phyloP scores from a whole-genome alignment of 1,140 invertebrate genomes.

The Sitophilus oryzae region DNA sequence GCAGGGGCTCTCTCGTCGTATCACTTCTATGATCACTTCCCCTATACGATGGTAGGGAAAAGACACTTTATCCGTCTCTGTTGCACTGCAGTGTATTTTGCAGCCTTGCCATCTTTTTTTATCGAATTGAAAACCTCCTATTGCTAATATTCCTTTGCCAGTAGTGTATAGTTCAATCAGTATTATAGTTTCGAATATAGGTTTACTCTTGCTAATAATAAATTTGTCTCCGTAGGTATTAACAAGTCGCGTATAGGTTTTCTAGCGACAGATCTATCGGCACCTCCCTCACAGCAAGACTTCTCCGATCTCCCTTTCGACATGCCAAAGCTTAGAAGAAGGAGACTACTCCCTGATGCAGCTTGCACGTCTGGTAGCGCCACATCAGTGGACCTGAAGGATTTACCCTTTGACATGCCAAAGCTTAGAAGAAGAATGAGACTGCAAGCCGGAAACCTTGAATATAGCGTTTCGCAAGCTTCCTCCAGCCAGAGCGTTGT shows the following conservation, averaged over 20 bases:
- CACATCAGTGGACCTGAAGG: conserved; percentile 67
- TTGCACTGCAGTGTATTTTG: no score
- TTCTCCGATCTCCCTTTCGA: conserved; percentile 76
- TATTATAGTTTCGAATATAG: no score
- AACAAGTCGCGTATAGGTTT: conserved; percentile 55
- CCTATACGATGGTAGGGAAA: no score
- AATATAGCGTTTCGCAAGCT: conserved; percentile 65
- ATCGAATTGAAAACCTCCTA: no score
- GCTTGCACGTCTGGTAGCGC: conserved; percentile 64
- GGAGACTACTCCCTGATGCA: conserved; percentile 55
- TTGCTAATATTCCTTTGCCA: no score
- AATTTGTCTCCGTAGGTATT: conserved; percentile 42
- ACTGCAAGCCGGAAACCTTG: conserved; percentile 48
- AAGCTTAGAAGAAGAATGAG: conserved; percentile 69
- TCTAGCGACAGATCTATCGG: conserved; percentile 28
- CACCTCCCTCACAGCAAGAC: conserved; percentile 47
- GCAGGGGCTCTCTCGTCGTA: no score
- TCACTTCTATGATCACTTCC: no score
- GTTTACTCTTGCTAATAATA: no score
- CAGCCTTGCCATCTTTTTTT: no score
- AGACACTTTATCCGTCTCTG: no score
- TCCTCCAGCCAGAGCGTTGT: conserved; percentile 72
- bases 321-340: conserved; percentile 79
- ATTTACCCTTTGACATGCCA: conserved; percentile 85
- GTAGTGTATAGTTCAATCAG: no score